Evolutionary conservation across 2,113 vertebrate species (phyloP).

Genomic region (Halcyon malimbica): DNA sequence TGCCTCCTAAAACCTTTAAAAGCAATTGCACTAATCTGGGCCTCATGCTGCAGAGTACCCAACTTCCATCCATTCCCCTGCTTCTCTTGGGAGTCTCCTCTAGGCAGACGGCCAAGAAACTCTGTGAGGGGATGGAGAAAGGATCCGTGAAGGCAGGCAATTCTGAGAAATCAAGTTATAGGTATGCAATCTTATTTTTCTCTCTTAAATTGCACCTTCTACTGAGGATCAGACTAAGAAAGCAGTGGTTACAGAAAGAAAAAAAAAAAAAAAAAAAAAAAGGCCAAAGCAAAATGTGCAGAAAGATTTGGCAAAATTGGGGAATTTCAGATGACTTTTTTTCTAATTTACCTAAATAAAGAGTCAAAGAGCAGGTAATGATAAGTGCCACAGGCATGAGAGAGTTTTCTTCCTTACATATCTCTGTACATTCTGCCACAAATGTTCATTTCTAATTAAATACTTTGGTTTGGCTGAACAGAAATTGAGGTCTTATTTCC

Average conservation of each 20-base stretch:
- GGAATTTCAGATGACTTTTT: background rate
- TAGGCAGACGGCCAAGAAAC: constrained; percentile 68
- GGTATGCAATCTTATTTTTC: constrained; percentile 69
- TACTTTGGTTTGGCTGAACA: background rate
- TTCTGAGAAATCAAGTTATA: constrained; percentile 65
- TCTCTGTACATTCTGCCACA: background rate
- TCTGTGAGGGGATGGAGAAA: constrained; percentile 67
- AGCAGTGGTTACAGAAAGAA: background rate
- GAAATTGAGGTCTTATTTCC: background rate
- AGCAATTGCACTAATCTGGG: constrained; percentile 62
- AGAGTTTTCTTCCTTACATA: background rate
- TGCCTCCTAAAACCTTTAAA: constrained; percentile 65
- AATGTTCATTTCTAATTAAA: background rate
- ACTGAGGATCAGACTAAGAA: background rate
- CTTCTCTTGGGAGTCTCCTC: constrained; percentile 68
- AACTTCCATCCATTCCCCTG: constrained; percentile 67
- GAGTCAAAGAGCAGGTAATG: background rate
- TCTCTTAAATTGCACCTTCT: constrained; percentile 22
- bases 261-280: background rate
- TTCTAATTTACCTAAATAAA: background rate
- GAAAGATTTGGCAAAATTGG: constrained; percentile 1
- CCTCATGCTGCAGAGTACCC: constrained; percentile 54
- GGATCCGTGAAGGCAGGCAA: constrained; percentile 55
- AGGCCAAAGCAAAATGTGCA: constrained; percentile 31
- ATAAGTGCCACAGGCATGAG: background rate